Evolutionary conservation across 2,797 vertebrate genomes (phyloP).

Genomic region (Lagocephalus sceleratus): DNA sequence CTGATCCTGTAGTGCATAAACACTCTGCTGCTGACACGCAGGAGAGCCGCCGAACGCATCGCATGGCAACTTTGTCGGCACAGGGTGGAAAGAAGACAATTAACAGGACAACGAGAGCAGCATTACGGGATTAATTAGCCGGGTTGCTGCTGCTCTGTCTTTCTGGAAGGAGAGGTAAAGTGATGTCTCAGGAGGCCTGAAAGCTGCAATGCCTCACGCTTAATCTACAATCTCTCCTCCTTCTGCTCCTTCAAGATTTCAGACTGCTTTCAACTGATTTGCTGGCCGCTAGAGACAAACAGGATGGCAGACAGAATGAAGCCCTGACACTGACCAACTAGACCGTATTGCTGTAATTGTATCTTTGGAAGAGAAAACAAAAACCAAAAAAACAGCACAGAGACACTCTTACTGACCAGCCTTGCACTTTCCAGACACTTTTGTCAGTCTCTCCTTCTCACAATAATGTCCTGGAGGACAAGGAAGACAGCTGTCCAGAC

Average conservation of each 20-base stretch:
- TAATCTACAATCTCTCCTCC: conserved; percentile 20
- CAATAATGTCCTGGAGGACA: conserved; percentile 92
- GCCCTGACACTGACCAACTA: conserved; percentile 32
- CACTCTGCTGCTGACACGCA: conserved; percentile 7
- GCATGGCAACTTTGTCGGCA: conserved; percentile 11
- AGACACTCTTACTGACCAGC: conserved; percentile 76
- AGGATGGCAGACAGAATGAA: conserved; percentile 24
- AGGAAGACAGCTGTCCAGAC: conserved; percentile 92
- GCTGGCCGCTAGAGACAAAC: conserved; percentile 20
- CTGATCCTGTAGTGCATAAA: conserved; percentile 3
- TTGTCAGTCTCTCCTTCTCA: conserved; percentile 84
- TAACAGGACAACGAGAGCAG: conserved; percentile 11
- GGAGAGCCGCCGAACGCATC: conserved; percentile 1
- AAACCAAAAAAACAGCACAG: conserved; percentile 41
- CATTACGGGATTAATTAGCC: conserved; percentile 2
- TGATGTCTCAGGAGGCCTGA: conserved; percentile 8
- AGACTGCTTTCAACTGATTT: conserved; percentile 18
- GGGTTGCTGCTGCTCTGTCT: conserved; percentile 1
- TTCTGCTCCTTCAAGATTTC: conserved; percentile 4
- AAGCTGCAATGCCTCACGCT: conserved; percentile 17
- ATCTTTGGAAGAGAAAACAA: conserved; percentile 29
- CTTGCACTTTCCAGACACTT: conserved; percentile 86
- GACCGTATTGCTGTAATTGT: conserved; percentile 15
- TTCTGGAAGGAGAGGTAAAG: not conserved
- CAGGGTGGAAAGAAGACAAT: conserved; percentile 2